Evolutionary conservation across 2,888 invertebrate genomes (phyloP).

Genomic region (Hoplodrina blanda): DNA sequence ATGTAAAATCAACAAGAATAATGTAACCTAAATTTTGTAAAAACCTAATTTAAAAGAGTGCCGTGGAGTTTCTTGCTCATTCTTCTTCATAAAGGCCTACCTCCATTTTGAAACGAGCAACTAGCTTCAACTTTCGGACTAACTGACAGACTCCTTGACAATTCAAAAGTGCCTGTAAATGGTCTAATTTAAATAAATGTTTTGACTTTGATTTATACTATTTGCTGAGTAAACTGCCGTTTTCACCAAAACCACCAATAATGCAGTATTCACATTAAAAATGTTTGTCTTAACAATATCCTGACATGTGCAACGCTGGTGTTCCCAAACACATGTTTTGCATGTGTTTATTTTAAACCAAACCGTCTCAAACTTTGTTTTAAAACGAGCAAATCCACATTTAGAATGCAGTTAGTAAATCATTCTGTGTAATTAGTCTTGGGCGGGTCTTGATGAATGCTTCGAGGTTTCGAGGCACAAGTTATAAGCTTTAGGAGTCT

Average conservation of each 20-base stretch:
- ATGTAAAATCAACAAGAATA: no score
- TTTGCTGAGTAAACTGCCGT: no score
- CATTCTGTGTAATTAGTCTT: constrained; percentile 70
- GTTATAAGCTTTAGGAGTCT: neutral
- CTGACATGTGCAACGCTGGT: constrained; percentile 32
- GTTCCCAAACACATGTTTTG: constrained; percentile 38
- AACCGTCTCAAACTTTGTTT: constrained; percentile 32
- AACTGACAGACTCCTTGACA: no score
- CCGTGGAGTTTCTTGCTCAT: no score
- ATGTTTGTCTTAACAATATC: constrained; percentile 22
- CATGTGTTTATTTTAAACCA: constrained; percentile 43
- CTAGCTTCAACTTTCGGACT: no score
- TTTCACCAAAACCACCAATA: constrained; percentile 9
- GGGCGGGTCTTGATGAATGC: constrained; percentile 64
- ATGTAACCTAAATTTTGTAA: no score
- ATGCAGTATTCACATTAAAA: constrained; percentile 6
- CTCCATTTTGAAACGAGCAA: no score
- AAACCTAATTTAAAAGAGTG: no score
- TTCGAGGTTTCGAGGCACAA: constrained; percentile 44
- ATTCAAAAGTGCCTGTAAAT: no score
- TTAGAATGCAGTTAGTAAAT: constrained; percentile 70
- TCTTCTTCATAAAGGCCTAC: no score
- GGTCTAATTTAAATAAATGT: no score
- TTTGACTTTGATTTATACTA: no score
- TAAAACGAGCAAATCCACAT: constrained; percentile 65